Evolutionary conservation across 2,113 vertebrate genomes (phyloP).

Genomic region (Pithys albifrons): DNA sequence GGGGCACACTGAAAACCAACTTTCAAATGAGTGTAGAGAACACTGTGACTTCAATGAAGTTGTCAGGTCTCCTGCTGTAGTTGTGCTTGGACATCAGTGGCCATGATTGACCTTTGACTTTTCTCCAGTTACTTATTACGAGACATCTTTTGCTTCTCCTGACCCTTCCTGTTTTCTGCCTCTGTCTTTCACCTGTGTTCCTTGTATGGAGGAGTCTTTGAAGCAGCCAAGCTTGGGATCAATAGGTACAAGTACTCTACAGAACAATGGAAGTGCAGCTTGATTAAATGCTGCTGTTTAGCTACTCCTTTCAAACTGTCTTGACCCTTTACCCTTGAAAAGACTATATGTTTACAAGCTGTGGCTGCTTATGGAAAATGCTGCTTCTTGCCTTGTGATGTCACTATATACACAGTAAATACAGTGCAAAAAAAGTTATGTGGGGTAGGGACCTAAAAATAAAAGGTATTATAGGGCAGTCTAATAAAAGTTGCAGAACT

Average conservation of each 20-base stretch:
- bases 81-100: constrained; percentile 78
- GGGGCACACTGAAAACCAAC: not conserved
- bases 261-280: constrained; percentile 23
- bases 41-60: not conserved
- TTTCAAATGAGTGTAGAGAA: not conserved
- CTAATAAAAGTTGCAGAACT: not conserved
- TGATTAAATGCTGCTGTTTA: constrained; percentile 62
- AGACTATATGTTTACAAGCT: not conserved
- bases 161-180: constrained; percentile 56
- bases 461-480: not conserved
- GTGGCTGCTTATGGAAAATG: not conserved
- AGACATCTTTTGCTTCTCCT: constrained; percentile 67
- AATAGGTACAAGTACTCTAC: constrained; percentile 41
- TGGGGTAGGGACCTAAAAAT: not conserved
- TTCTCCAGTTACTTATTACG: constrained; percentile 62
- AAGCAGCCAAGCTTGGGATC: constrained; percentile 65
- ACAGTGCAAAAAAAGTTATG: not conserved
- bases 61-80: constrained; percentile 60
- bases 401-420: not conserved
- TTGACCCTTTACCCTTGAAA: not conserved
- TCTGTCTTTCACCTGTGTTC: constrained; percentile 76
- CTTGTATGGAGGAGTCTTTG: not conserved
- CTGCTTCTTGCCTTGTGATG: not conserved
- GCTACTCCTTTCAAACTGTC: constrained; percentile 22
- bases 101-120: constrained; percentile 72